These are phyloP conservation scores for Rhynchotus rufescens DNA, from an alignment of 2,797 vertebrate species.

Conservation along the genomic window DNA sequence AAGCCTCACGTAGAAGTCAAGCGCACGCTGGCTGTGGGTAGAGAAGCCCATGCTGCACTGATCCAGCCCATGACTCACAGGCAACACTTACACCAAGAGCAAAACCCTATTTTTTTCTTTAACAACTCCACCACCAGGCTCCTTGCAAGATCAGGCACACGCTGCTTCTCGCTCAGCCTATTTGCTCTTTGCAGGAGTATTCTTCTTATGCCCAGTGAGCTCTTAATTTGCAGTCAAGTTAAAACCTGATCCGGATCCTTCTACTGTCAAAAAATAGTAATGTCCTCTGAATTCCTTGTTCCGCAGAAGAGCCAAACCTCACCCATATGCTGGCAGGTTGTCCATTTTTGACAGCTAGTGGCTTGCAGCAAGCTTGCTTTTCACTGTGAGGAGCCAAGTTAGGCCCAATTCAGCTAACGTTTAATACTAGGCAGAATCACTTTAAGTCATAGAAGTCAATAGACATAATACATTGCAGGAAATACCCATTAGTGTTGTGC, in stretches of 20 bases:
- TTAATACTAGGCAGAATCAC: background rate
- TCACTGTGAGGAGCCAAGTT: background rate
- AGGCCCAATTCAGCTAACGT: background rate
- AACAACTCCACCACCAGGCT: constrained; percentile 53
- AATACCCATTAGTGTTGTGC: background rate
- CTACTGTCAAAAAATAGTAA: constrained; percentile 12
- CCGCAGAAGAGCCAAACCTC: constrained; percentile 18
- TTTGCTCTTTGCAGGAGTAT: constrained; percentile 23
- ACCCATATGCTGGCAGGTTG: background rate
- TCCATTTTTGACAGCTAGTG: background rate
- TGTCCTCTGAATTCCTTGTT: background rate
- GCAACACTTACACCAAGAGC: constrained; percentile 5
- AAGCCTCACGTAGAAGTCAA: background rate
- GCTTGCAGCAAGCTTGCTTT: constrained; percentile 25
- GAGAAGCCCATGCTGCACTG: constrained; percentile 18
- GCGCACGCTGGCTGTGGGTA: constrained; percentile 7
- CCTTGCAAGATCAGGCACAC: constrained; percentile 66
- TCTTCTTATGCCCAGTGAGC: constrained; percentile 31
- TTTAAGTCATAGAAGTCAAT: background rate
- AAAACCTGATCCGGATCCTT: constrained; percentile 52
- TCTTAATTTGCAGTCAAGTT: constrained; percentile 40
- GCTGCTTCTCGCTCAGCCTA: constrained; percentile 29
- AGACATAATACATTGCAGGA: background rate
- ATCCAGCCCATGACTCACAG: constrained; percentile 23
- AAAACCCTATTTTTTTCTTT: constrained; percentile 6